Percentiles rank a stretch among this genome's conserved stretches.
phyloP scores from a whole-genome alignment of 1,140 invertebrate genomes.

The Diploscapter pachys region DNA sequence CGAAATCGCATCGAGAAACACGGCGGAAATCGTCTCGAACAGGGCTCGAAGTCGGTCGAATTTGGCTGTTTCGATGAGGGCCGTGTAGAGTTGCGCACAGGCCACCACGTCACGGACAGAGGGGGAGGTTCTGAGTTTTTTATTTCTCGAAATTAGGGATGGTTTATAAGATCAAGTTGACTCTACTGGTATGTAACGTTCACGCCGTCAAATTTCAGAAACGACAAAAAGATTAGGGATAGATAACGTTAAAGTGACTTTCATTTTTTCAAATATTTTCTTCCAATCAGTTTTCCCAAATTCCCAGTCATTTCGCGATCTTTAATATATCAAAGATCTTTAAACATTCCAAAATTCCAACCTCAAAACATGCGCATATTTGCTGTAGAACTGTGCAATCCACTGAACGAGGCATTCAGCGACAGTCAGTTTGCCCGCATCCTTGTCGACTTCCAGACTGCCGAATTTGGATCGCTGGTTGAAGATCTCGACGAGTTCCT shows the following conservation, averaged over 20 bases:
- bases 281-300: no score
- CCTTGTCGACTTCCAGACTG: slow-evolving; percentile 8
- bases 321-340: no score
- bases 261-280: no score
- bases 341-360: slow-evolving; percentile 7
- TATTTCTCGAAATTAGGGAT: no score
- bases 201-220: no score
- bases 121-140: slow-evolving; percentile 58
- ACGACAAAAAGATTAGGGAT: no score
- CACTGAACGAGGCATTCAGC: slow-evolving; percentile 74
- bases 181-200: no score
- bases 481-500: slow-evolving; percentile 76
- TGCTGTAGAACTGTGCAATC: slow-evolving; percentile 72
- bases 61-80: slow-evolving; percentile 67
- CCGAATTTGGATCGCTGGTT: slow-evolving; percentile 44
- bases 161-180: no score
- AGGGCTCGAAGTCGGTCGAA: slow-evolving; percentile 66
- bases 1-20: slow-evolving; percentile 23
- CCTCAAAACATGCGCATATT: slow-evolving; percentile 44
- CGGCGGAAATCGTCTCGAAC: slow-evolving; percentile 77
- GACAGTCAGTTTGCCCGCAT: slow-evolving; percentile 59
- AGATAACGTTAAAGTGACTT: no score
- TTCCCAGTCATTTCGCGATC: no score
- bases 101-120: slow-evolving; percentile 87
- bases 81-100: slow-evolving; percentile 81